Base-by-base conservation (phyloP, 2,888 invertebrate species). In the Spodoptera exigua region DNA sequence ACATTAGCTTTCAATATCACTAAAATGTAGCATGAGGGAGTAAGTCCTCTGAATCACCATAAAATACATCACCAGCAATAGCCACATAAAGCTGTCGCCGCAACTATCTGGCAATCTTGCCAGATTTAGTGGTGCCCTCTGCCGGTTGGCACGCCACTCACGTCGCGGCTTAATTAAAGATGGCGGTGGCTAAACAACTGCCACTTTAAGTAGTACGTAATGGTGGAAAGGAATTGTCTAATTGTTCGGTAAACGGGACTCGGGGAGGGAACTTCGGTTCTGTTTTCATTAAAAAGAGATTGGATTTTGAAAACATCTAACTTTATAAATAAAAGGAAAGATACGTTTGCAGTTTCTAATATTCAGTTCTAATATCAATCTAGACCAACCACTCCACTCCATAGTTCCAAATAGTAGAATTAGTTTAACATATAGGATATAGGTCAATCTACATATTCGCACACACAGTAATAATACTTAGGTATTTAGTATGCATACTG, bases 141-240 rank as follows among this genome's bases (percentile, higher is more conserved):
- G 41, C 36, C 40, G 66, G 66, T 59, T 65, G 68, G 49, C 17
- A 72, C 18, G 70, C 70, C 60, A 57, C 56, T 71, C 70, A 70
- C 70, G 70, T 70, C 56, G 59, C 60, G 43, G 21, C 36, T 66
- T 71, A 61, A 70, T 70, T 70, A 66, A 71, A 71, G 56, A 59
- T 54, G 71, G 45, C 70, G 70, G 45, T 46, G 43, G 49, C 71
- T 65, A 71, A 70, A 66, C 72, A 69, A 49, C 66, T 48, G 59
- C 27, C 72, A 32, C 55, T 59, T 69, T 55, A 59, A 65, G 59
- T 34, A 49, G 37, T 32, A 36, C 48, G 45, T 49, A 66, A 17
- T 39, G 34, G 36, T 46, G 49, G 61, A 43, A 27, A 21, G 32
- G 53, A 39, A 32, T 12, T 39, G 36, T 51, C 55, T 66, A 55